Conservation (phyloP, 2,888 invertebrate genomes). For the Drosophila niveifrons region DNA sequence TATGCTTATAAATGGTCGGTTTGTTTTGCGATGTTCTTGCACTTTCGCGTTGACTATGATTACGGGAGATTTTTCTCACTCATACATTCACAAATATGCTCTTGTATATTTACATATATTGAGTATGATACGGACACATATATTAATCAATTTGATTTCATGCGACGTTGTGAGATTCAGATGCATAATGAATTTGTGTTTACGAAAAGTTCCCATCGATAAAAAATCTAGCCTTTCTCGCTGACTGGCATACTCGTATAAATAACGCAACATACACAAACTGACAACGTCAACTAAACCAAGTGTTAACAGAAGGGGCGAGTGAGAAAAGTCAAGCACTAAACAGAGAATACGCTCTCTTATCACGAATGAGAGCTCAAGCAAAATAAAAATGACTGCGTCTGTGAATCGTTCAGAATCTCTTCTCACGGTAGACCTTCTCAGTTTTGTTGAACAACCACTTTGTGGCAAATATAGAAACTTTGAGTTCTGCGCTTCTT, state of each 20-base stretch:
- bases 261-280: slow-evolving; percentile 65
- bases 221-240: slow-evolving; percentile 58
- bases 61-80: slow-evolving; percentile 34
- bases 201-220: slow-evolving; percentile 64
- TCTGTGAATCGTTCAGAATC: slow-evolving; percentile 10
- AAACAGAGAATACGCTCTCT: background rate
- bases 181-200: slow-evolving; percentile 56
- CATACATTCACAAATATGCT: slow-evolving; percentile 8
- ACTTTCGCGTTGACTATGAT: slow-evolving; percentile 47
- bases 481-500: slow-evolving; percentile 19
- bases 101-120: background rate
- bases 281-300: slow-evolving; percentile 61
- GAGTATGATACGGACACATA: slow-evolving; percentile 15
- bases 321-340: slow-evolving; percentile 37
- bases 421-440: slow-evolving; percentile 9
- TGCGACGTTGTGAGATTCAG: slow-evolving; percentile 11
- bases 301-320: slow-evolving; percentile 52
- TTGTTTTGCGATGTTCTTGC: slow-evolving; percentile 50
- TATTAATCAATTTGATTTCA: slow-evolving; percentile 32
- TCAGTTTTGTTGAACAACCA: slow-evolving; percentile 14
- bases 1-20: slow-evolving; percentile 64
- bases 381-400: slow-evolving; percentile 28
- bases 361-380: slow-evolving; percentile 5
- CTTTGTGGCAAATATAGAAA: slow-evolving; percentile 42
- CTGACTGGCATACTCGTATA: slow-evolving; percentile 60